Conservation (phyloP, 2,797 vertebrate species). For the Setipinna tenuifilis region DNA sequence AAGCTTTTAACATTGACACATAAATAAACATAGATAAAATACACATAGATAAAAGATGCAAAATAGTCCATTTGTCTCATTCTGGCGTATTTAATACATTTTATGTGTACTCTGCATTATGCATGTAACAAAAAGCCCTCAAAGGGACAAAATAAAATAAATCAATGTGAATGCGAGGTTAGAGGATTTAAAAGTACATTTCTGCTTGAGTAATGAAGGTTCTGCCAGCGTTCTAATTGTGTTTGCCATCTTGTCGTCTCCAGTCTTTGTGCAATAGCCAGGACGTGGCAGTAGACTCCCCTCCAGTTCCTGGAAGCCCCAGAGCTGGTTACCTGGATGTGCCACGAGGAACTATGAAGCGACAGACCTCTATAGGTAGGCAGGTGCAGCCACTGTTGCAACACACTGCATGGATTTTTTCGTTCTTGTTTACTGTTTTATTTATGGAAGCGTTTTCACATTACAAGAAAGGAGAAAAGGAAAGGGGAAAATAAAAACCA, state of each 20-base stretch:
- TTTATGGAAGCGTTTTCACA: too few relatives aligned
- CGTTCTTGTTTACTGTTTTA: too few relatives aligned
- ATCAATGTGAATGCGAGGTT: not conserved
- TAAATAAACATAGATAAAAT: too few relatives aligned
- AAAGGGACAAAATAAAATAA: not conserved
- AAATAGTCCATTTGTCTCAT: too few relatives aligned
- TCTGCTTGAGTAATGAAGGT: not conserved
- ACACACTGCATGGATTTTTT: too few relatives aligned
- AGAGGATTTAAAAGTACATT: not conserved
- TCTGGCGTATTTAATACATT: too few relatives aligned
- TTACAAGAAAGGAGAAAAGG: too few relatives aligned
- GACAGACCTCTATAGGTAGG: constrained; percentile 91
- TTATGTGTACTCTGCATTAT: too few relatives aligned
- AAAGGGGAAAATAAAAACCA: too few relatives aligned
- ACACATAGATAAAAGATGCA: too few relatives aligned
- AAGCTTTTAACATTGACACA: too few relatives aligned
- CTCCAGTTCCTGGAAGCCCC: constrained; percentile 80
- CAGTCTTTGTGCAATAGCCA: constrained; percentile 89
- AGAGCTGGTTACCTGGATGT: constrained; percentile 86
- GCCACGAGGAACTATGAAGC: constrained; percentile 87
- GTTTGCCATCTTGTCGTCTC: constrained; percentile 41
- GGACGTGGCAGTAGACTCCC: constrained; percentile 83
- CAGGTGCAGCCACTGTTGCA: not conserved
- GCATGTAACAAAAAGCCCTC: too few relatives aligned
- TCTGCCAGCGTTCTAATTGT: not conserved